phyloP scores from a whole-genome alignment of 2,888 invertebrate species.

The Lepidochitona cinerea region DNA sequence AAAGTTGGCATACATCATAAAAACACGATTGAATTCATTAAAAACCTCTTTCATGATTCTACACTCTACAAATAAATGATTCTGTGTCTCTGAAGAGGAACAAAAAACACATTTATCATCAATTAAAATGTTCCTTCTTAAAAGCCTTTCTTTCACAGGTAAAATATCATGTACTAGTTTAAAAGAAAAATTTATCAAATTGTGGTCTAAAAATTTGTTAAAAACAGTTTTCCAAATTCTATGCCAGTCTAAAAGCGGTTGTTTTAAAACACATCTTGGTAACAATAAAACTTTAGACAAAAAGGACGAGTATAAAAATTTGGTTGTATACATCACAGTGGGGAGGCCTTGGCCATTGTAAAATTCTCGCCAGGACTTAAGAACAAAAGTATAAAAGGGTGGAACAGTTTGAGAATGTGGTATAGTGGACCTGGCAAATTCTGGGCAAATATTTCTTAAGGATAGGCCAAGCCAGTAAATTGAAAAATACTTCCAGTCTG shows the following conservation, averaged over 20 bases:
- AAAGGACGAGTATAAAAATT: neutral
- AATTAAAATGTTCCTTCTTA: neutral
- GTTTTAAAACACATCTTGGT: neutral
- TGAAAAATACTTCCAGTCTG: constrained; percentile 2
- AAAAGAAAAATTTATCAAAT: neutral
- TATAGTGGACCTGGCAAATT: neutral
- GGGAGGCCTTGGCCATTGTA: neutral
- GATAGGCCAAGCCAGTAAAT: constrained; percentile 3
- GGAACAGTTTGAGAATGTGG: neutral
- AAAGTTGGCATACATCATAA: neutral
- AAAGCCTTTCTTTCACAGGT: no score
- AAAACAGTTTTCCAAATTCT: neutral
- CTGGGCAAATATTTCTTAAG: neutral
- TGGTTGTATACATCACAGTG: neutral
- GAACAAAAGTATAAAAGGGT: neutral
- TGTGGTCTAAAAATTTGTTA: neutral
- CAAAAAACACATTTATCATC: neutral
- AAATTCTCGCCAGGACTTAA: neutral
- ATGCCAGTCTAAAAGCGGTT: neutral
- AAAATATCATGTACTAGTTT: no score
- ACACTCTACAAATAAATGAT: constrained; percentile 1
- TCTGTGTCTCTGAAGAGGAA: neutral
- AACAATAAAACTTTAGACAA: neutral
- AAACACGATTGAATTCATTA: neutral
- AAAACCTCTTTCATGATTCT: neutral